Base-by-base conservation (phyloP, 2,113 vertebrate species). In the Polypterus senegalus region DNA sequence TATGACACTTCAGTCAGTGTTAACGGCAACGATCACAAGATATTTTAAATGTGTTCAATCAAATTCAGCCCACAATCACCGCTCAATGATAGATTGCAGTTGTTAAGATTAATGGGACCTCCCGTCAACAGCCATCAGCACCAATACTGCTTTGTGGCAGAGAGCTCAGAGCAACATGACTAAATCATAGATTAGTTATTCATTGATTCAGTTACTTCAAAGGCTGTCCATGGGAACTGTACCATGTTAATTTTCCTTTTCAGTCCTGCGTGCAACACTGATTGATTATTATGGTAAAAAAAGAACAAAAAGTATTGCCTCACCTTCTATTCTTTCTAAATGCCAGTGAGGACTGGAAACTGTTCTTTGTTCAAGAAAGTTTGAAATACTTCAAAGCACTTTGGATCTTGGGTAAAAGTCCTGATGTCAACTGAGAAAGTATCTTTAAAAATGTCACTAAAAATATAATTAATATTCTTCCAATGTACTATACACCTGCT, bases 41-140 rank as follows among this genome's bases (percentile, higher is more conserved):
- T 65, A 56, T 71, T 68, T 60, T 59, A 57, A 67, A 70, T 64
- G 62, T 57, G 56, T 61, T 69, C 60, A 58, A 73, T 73, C 66
- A 71, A 58, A 60, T 69, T 55, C 60, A 63, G 59, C 9, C 57
- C 62, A 53, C 63, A 65, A 8, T 64, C 52, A 66, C 43, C 46
- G n/a, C 9, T 49, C 47, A 60, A 52, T 69, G 67, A 72, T 69
- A 51, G 65, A 68, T 63, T 55, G 57, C 46, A 51, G 51, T 48
- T 47, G 59, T 62, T 68, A 60, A 59, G 62, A 72, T 71, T 61
- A 71, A 70, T 65, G 51, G 45, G 55, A 54, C 65, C 67, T 49
- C 57, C 47, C 7, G 7, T 53, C 27, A 49, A 62, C 46, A 49
- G 45, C 44, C 44, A 54, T 61, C 61, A 49, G 57, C 7, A 46